These are phyloP conservation scores for Phrynosoma platyrhinos DNA, from an alignment of 2,113 vertebrate genomes.

Conservation along the genomic window DNA sequence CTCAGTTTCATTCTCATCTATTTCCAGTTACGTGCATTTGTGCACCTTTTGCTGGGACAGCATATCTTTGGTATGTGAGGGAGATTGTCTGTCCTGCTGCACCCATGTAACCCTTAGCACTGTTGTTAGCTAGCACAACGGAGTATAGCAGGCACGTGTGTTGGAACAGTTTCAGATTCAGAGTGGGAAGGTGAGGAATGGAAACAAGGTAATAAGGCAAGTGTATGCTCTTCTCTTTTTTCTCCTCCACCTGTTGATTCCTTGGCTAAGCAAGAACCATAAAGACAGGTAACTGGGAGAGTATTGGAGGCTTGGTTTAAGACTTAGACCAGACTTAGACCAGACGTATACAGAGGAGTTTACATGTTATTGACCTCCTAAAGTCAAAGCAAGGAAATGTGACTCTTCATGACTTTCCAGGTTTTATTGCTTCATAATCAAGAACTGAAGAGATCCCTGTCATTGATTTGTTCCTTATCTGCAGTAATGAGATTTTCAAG, in stretches of 20 bases:
- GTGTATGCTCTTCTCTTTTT: neutral
- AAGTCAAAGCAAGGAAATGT: neutral
- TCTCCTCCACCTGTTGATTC: neutral
- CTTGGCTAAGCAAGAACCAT: neutral
- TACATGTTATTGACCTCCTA: neutral
- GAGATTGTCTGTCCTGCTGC: neutral
- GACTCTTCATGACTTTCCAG: neutral
- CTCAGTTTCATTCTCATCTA: neutral
- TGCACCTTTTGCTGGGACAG: neutral
- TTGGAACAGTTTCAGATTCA: constrained; percentile 28
- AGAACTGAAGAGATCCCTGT: neutral
- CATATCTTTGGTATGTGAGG: neutral
- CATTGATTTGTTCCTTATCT: neutral
- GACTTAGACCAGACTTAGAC: neutral
- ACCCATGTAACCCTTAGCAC: neutral
- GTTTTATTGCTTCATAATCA: neutral
- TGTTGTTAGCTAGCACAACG: neutral
- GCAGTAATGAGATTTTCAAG: neutral
- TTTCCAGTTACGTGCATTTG: neutral
- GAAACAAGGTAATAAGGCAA: neutral
- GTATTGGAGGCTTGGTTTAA: neutral
- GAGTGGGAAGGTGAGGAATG: neutral
- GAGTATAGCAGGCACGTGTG: neutral
- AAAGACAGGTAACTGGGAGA: neutral
- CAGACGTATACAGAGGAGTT: neutral